Conservation (phyloP, 2,797 vertebrate species). For the Knipowitschia caucasica region DNA sequence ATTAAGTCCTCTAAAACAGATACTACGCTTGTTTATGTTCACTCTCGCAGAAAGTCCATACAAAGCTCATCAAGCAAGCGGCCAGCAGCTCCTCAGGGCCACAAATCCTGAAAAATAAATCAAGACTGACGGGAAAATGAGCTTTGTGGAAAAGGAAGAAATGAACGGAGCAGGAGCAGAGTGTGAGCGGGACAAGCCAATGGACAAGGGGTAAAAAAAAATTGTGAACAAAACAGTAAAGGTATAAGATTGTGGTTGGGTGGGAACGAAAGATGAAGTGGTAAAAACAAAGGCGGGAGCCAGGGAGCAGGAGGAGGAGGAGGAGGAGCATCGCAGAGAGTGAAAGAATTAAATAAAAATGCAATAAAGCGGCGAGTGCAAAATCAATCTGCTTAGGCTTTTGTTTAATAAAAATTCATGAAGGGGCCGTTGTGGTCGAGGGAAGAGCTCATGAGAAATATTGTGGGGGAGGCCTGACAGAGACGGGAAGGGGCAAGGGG, state of each 20-base stretch:
- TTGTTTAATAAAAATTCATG: slow-evolving; percentile 99
- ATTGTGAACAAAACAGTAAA: slow-evolving; percentile 41
- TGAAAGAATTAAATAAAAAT: slow-evolving; percentile 97
- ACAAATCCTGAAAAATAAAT: slow-evolving; percentile 72
- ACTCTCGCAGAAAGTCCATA: slow-evolving; percentile 37
- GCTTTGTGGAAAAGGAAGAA: slow-evolving; percentile 56
- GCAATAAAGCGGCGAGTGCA: slow-evolving; percentile 92
- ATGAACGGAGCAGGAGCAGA: slow-evolving; percentile 39
- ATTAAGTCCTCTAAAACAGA: slow-evolving; percentile 9
- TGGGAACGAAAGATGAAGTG: slow-evolving; percentile 45
- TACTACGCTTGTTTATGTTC: slow-evolving; percentile 15
- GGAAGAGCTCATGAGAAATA: slow-evolving; percentile 89
- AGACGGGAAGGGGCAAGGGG: slow-evolving; percentile 13
- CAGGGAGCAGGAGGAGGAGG: too few relatives aligned
- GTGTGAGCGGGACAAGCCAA: slow-evolving; percentile 32
- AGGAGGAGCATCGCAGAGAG: slow-evolving; percentile 63
- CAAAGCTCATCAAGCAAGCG: slow-evolving; percentile 57
- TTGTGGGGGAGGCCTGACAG: slow-evolving; percentile 63
- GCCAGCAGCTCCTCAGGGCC: slow-evolving; percentile 61
- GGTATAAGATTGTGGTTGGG: slow-evolving; percentile 41
- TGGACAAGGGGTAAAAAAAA: slow-evolving; percentile 32
- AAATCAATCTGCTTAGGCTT: slow-evolving; percentile 99
- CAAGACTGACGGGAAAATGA: slow-evolving; percentile 68
- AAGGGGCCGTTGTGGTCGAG: slow-evolving; percentile 86
- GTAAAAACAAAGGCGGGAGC: slow-evolving; percentile 51